Base-by-base conservation (phyloP, 2,113 vertebrate genomes). In the Paralichthys olivaceus region DNA sequence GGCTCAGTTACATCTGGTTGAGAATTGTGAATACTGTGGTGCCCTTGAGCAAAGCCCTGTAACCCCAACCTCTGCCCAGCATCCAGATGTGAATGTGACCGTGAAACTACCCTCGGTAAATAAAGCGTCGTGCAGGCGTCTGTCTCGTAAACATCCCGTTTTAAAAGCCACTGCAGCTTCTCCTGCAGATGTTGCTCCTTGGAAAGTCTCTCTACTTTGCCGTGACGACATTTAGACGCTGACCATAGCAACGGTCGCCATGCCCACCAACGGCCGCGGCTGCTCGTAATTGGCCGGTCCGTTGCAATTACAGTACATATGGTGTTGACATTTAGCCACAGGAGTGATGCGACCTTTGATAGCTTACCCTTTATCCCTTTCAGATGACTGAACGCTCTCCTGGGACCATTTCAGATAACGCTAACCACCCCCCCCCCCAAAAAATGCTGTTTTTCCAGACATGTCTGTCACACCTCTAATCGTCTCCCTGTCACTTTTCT, bases 181-280 rank as follows among this genome's bases (percentile, higher is more conserved):
- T 4, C 47, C 4, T 19, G 15, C 77, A 22, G 22, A 75, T 47
- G 57, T 75, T 83, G 85, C 84, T 87, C 86, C 90, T 88, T 81
- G 74, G 73, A 79, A 75, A 60, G 59, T 59, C 59, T 78, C 67
- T 76, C 56, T 57, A 15, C 72, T 81, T 66, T 72, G 56, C 59
- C 5, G 29, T 84, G 79, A 80, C 63, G 67, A 72, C 79, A 79
- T 81, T 69, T 43, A 78, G 84, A 59, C 15, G n/a, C 75, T 63
- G 83, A 79, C 91, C 80, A 87, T 91, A 69, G 92, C 88, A 92
- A 91, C 91, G 15, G 86, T 92, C 65, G 62, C 84, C 49, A 19
- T 84, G 86, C 61, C 58, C 79, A 73, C 65, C 26, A 25, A 81
- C 83, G 65, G 79, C 71, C 22, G 69, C 70, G 23, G 11, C 72